Evolutionary conservation across 2,797 vertebrate species (phyloP), one percentile per base, ranked within the genome.

Genomic region (Alfaro cultratus): DNA sequence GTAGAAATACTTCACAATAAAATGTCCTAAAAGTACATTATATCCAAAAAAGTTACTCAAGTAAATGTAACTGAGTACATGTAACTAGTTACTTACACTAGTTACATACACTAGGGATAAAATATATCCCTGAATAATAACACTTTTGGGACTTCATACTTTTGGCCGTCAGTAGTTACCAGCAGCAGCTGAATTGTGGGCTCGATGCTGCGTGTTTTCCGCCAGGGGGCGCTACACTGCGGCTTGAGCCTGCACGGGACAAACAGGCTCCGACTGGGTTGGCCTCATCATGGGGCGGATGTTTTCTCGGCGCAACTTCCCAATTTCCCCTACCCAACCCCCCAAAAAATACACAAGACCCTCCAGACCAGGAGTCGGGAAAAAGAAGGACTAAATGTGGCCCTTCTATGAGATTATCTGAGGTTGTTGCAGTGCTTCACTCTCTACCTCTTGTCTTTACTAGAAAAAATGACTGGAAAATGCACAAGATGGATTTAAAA

Each of bases 281-380:
- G 91, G 91, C 88, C 89, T 91, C 88, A 91, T 91, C 92, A 89
- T 60, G 83, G 92, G 90, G 89, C 92, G 92, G 93, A 94, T 94
- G 92, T 95, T 93, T 94, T 94, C 88, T 91, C 91, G 85, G 83
- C 80, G 83, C 83, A 92, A 92, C 86, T 91, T 91, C 87, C 91
- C 94, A 91, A 78, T 73, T 51, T 15, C 79, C 83, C 87, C 86
- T 41, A 49, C 83, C 45, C 87, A 75, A 31, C 67, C 60, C 76
- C 67, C 55, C 29, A 23, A 46, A 43, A 49, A 51, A 75, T 70
- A 83, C 72, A 85, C 36, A 68, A 79, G 77, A 68, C 81, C 74
- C 49, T 26, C 49, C 81, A 77, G 80, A 49, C 78, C 74, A 51
- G 80, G 67, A 79, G 36, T 49, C 31, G 26, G 76, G 72, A 72